Evolutionary conservation across 2,888 invertebrate species (phyloP).

Genomic region (Nezara viridula): DNA sequence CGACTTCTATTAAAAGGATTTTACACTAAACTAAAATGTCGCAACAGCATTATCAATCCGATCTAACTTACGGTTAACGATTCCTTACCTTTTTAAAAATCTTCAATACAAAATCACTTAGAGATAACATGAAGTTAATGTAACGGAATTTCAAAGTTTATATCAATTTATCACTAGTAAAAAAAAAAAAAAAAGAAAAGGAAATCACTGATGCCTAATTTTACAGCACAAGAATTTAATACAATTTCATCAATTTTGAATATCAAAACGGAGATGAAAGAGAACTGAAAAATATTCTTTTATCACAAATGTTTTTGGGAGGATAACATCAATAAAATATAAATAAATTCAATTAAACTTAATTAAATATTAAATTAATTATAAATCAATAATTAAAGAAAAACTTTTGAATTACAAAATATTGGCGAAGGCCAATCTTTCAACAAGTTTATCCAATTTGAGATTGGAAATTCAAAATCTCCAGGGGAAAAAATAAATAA

Average conservation of each 20-base stretch:
- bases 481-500: too few species aligned
- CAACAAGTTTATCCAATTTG: background rate
- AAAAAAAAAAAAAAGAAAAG: background rate
- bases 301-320: background rate
- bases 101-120: background rate
- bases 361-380: background rate
- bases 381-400: background rate
- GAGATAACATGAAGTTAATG: background rate
- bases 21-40: background rate
- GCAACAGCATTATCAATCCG: background rate
- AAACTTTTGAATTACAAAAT: background rate
- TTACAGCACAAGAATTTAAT: background rate
- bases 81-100: background rate
- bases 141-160: background rate
- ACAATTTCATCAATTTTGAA: background rate
- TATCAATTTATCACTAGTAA: background rate
- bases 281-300: background rate
- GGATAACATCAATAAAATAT: background rate
- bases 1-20: background rate
- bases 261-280: background rate
- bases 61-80: background rate
- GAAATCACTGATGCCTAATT: too few species aligned
- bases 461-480: background rate
- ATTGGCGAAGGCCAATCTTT: background rate
- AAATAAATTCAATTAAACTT: background rate